phyloP scores from a whole-genome alignment of 1,140 invertebrate genomes.

The Drusus annulatus region DNA sequence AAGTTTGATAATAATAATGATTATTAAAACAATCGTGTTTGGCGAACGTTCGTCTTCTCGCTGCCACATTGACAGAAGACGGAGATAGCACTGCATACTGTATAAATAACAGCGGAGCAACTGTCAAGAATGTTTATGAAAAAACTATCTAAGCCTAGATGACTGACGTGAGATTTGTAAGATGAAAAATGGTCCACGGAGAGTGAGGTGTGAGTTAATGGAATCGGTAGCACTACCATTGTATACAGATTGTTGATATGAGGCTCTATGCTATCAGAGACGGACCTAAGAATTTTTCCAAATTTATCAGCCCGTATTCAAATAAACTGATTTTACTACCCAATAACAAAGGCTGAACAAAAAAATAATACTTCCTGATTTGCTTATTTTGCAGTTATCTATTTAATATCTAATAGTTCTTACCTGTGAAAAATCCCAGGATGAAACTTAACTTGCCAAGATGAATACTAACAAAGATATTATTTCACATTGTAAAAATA shows the following conservation, averaged over 20 bases:
- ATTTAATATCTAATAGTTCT: too few relatives aligned
- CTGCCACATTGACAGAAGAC: conserved; percentile 10
- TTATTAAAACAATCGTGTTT: conserved; percentile 28
- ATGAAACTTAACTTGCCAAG: too few relatives aligned
- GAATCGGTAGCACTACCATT: conserved; percentile 31
- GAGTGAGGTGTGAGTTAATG: conserved; percentile 30
- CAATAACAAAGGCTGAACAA: too few relatives aligned
- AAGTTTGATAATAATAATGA: not conserved
- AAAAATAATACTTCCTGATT: too few relatives aligned
- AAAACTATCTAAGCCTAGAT: conserved; percentile 40
- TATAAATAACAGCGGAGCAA: conserved; percentile 52
- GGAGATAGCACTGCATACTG: not conserved
- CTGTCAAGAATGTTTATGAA: conserved; percentile 41
- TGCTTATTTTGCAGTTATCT: too few relatives aligned
- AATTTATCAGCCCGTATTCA: too few relatives aligned
- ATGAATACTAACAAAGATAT: too few relatives aligned
- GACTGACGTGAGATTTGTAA: conserved; percentile 52
- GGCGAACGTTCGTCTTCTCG: conserved; percentile 40
- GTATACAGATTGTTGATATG: not conserved
- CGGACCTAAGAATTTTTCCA: too few relatives aligned
- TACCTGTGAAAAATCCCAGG: too few relatives aligned
- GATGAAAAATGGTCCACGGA: conserved; percentile 52
- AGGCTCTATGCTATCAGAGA: too few relatives aligned
- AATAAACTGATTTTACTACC: too few relatives aligned
- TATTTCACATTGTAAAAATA: too few relatives aligned